phyloP scores from a whole-genome alignment of 2,113 vertebrate species.

The Ranitomeya variabilis region DNA sequence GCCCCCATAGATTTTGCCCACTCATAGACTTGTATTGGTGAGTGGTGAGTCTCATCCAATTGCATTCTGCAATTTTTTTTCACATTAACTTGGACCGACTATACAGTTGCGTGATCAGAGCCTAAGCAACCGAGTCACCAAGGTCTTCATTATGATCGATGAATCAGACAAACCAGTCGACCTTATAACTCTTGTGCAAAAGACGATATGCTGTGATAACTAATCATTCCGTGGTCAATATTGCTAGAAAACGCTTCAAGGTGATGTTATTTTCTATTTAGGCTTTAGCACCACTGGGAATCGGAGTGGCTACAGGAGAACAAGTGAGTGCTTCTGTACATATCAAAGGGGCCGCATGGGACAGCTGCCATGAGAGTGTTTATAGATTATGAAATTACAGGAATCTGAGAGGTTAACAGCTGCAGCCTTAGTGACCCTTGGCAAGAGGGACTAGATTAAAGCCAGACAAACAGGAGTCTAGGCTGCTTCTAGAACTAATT shows the following conservation, averaged over 20 bases:
- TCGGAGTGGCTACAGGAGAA: slow-evolving; percentile 78
- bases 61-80: too few species aligned
- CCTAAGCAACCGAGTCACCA: too few species aligned
- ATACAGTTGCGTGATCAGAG: too few species aligned
- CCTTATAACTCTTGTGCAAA: background rate
- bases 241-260: background rate
- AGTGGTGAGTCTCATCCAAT: too few species aligned
- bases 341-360: background rate
- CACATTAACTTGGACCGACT: too few species aligned
- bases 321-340: slow-evolving; percentile 69
- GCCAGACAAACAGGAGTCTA: slow-evolving; percentile 20
- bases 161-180: background rate
- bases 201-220: background rate
- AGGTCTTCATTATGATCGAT: too few species aligned
- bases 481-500: background rate
- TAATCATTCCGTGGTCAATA: background rate
- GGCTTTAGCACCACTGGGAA: slow-evolving; percentile 76
- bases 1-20: too few species aligned
- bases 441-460: background rate
- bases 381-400: slow-evolving; percentile 4
- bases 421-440: background rate
- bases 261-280: slow-evolving; percentile 63
- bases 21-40: too few species aligned
- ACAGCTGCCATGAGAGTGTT: background rate
- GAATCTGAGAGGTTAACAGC: slow-evolving; percentile 19